phyloP scores from a whole-genome alignment of 2,888 invertebrate genomes.

The Ectemnius continuus region DNA sequence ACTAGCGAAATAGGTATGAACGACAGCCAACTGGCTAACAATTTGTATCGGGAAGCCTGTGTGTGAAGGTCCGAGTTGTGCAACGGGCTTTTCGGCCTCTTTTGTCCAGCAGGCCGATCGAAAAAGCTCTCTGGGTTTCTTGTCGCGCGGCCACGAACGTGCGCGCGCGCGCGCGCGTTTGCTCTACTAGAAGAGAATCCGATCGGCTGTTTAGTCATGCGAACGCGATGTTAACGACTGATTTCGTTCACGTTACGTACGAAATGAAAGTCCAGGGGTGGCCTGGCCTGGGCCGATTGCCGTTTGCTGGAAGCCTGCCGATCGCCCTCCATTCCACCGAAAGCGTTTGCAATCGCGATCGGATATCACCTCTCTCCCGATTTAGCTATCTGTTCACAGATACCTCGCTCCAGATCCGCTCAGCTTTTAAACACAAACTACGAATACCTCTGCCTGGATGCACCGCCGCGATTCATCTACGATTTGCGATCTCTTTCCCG shows the following conservation, averaged over 20 bases:
- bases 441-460: no score
- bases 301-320: conserved; percentile 47
- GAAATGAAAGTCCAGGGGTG: conserved; percentile 50
- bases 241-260: conserved; percentile 51
- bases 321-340: conserved; percentile 36
- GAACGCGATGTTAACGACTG: conserved; percentile 53
- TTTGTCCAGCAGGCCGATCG: neutral
- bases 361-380: neutral
- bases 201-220: conserved; percentile 52
- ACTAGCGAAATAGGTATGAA: no score
- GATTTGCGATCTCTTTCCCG: no score
- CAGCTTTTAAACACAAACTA: no score
- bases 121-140: neutral
- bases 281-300: conserved; percentile 26
- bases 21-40: no score
- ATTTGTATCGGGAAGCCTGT: no score
- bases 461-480: no score
- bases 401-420: neutral
- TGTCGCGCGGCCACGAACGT: no score
- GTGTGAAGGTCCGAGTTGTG: no score
- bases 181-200: conserved; percentile 22
- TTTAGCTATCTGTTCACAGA: neutral
- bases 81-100: no score
- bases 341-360: neutral
- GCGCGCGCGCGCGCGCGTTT: neutral